These are phyloP conservation scores for Dreissena rostriformis DNA, from an alignment of 1,140 invertebrate species.

Conservation along the genomic window DNA sequence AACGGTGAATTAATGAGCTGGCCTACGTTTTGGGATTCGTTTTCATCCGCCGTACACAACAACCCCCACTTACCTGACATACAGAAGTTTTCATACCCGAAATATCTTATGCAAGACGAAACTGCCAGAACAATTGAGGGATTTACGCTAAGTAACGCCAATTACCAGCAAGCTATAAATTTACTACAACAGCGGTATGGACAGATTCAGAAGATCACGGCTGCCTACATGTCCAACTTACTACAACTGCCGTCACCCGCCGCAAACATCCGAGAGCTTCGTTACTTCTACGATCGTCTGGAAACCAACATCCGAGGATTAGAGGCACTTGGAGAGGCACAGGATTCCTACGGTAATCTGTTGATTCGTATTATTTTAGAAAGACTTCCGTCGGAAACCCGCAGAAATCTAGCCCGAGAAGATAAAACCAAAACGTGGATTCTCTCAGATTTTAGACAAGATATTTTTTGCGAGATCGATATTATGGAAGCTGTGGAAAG, in stretches of 20 bases:
- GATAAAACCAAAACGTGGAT: too few species aligned
- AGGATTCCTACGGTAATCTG: slow-evolving; percentile 19
- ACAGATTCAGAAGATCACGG: background rate
- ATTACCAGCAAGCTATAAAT: background rate
- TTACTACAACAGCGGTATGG: background rate
- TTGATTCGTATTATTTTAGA: slow-evolving; percentile 10
- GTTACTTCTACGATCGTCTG: background rate
- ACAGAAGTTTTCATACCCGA: slow-evolving; percentile 26
- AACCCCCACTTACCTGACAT: slow-evolving; percentile 17
- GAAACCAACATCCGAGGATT: slow-evolving; percentile 1
- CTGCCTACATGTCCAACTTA: background rate
- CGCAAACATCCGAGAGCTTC: background rate
- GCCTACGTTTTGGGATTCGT: slow-evolving; percentile 38
- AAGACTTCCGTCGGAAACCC: background rate
- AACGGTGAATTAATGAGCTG: slow-evolving; percentile 7
- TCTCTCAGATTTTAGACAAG: too few species aligned
- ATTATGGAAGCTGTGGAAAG: too few species aligned
- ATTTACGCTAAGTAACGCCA: background rate
- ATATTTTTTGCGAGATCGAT: too few species aligned
- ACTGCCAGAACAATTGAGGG: background rate
- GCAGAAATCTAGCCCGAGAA: background rate
- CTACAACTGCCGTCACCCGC: background rate
- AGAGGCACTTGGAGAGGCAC: background rate
- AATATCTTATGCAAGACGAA: background rate
- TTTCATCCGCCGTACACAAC: slow-evolving; percentile 2